Evolutionary conservation across 1,140 invertebrate species (phyloP).

Genomic region (Maconellicoccus hirsutus): DNA sequence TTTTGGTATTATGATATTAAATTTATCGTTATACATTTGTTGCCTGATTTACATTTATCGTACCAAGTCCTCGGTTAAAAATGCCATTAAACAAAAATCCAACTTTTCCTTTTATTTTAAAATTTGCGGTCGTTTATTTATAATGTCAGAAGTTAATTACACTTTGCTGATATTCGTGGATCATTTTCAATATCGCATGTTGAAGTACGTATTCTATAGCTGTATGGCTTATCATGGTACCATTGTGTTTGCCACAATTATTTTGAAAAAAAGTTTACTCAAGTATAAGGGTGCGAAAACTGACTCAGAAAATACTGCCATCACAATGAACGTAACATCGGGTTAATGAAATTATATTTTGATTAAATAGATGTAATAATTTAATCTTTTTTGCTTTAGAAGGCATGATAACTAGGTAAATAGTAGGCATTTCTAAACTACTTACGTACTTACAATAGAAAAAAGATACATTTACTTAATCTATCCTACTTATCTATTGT

Average conservation of each 20-base stretch:
- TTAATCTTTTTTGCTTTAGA: no score
- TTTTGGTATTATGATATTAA: not conserved
- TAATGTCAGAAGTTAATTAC: constrained; percentile 11
- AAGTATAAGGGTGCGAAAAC: not conserved
- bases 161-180: not conserved
- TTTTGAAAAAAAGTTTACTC: not conserved
- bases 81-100: not conserved
- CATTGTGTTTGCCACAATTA: not conserved
- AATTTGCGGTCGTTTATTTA: constrained; percentile 1
- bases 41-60: constrained; percentile 1
- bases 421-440: no score
- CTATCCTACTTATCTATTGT: no score
- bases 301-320: not conserved
- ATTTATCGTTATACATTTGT: not conserved
- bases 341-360: no score
- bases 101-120: constrained; percentile 11
- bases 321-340: no score
- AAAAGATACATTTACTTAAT: no score
- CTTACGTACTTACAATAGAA: no score
- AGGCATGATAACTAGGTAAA: no score
- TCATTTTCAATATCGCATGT: not conserved
- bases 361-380: no score
- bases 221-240: constrained; percentile 10
- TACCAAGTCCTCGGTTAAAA: not conserved
- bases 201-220: not conserved